Conservation (phyloP, 1,140 invertebrate species). For the Heterodera carotae region DNA sequence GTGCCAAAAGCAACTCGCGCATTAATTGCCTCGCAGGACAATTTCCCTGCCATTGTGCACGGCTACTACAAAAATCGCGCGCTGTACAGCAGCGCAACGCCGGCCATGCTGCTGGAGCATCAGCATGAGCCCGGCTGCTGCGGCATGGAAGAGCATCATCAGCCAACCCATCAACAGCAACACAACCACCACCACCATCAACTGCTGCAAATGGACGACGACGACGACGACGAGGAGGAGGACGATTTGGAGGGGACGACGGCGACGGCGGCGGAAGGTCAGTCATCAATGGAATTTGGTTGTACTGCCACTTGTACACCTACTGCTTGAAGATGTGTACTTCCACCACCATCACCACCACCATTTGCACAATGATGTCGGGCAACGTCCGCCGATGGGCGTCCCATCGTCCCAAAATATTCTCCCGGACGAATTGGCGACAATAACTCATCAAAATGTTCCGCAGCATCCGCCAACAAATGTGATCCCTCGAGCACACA, state of each 20-base stretch:
- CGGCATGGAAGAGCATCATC: slow-evolving; percentile 5
- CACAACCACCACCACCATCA: too few relatives aligned
- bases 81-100: slow-evolving; percentile 19
- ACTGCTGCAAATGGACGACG: background rate
- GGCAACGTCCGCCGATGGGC: too few relatives aligned
- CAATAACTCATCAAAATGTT: background rate
- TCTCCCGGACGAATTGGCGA: background rate
- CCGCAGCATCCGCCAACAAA: background rate
- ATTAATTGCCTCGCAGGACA: slow-evolving; percentile 27
- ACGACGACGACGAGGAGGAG: background rate
- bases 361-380: too few relatives aligned
- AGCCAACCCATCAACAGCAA: background rate
- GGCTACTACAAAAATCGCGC: slow-evolving; percentile 34
- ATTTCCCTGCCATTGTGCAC: slow-evolving; percentile 26
- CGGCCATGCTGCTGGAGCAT: slow-evolving; percentile 8
- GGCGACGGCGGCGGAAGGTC: background rate
- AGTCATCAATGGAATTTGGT: too few relatives aligned
- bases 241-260: background rate
- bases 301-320: too few relatives aligned
- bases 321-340: background rate
- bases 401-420: background rate
- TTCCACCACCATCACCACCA: background rate
- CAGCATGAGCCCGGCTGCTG: slow-evolving; percentile 14
- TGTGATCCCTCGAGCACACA: background rate
- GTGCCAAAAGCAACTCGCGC: background rate